These are phyloP conservation scores for Melinopterus prodromus DNA, from an alignment of 2,888 invertebrate genomes.

Conservation along the genomic window DNA sequence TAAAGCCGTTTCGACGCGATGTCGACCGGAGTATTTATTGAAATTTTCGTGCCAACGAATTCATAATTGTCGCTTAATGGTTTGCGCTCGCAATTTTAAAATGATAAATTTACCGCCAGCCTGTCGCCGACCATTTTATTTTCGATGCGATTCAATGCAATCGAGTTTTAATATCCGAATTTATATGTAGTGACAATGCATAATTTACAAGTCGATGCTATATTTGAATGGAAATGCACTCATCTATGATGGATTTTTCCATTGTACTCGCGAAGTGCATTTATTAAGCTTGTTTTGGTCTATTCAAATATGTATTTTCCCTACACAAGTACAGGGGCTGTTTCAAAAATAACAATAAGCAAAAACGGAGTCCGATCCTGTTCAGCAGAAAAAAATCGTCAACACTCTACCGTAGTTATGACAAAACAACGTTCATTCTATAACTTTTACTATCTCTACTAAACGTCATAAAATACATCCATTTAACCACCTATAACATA, in stretches of 20 bases:
- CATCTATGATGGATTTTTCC: not conserved
- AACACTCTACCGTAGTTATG: too few relatives aligned
- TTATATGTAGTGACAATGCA: not conserved
- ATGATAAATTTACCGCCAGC: not conserved
- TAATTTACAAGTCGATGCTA: not conserved
- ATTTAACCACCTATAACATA: not conserved
- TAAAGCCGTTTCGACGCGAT: constrained; percentile 8
- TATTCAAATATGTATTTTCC: not conserved
- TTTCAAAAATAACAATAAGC: too few relatives aligned
- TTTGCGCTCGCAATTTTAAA: not conserved
- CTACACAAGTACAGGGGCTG: too few relatives aligned
- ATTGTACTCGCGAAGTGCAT: not conserved
- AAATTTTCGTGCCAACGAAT: not conserved
- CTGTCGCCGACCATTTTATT: not conserved
- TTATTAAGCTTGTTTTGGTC: not conserved
- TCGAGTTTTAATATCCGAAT: not conserved
- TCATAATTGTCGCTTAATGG: not conserved
- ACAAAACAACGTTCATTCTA: too few relatives aligned
- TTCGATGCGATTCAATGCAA: not conserved
- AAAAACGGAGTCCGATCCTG: too few relatives aligned
- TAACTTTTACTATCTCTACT: too few relatives aligned
- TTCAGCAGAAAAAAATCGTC: too few relatives aligned
- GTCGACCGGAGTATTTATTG: not conserved
- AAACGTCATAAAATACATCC: not conserved
- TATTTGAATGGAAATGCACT: not conserved